Evolutionary conservation across 2,113 vertebrate genomes (phyloP).

Genomic region (Camelus dromedarius): DNA sequence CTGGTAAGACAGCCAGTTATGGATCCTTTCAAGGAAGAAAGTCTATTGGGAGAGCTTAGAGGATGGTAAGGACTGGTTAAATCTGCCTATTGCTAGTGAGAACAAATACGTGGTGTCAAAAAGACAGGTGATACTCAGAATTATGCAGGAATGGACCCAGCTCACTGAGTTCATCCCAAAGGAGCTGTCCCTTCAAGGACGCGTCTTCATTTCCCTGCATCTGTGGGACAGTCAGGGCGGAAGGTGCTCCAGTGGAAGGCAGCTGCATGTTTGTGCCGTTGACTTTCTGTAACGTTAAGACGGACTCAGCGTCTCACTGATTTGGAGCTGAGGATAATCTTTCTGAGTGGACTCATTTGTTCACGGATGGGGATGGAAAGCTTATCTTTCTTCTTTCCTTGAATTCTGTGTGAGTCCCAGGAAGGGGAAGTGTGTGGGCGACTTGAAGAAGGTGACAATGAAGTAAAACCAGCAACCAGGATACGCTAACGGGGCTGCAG

Average conservation of each 20-base stretch:
- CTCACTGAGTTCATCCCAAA: slow-evolving; percentile 67
- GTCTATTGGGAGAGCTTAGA: background rate
- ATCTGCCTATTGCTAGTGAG: slow-evolving; percentile 69
- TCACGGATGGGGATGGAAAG: slow-evolving; percentile 70
- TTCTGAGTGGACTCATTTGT: slow-evolving; percentile 72
- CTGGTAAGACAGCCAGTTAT: background rate
- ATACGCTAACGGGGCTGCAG: slow-evolving; percentile 90
- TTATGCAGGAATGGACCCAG: slow-evolving; percentile 64
- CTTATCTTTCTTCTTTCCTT: slow-evolving; percentile 55
- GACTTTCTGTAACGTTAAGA: slow-evolving; percentile 45
- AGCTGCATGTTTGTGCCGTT: background rate
- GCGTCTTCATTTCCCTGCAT: slow-evolving; percentile 67
- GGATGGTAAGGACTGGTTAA: background rate
- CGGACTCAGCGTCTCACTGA: slow-evolving; percentile 44
- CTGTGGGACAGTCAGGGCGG: slow-evolving; percentile 35
- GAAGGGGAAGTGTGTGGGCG: slow-evolving; percentile 24
- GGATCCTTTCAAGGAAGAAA: background rate
- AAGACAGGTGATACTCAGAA: slow-evolving; percentile 63
- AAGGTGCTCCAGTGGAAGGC: slow-evolving; percentile 33
- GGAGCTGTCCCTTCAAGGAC: slow-evolving; percentile 76
- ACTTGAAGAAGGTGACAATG: background rate
- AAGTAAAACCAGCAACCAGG: slow-evolving; percentile 61
- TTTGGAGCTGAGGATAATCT: slow-evolving; percentile 43
- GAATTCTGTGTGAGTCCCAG: slow-evolving; percentile 56
- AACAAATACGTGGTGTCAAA: slow-evolving; percentile 60